Evolutionary conservation across 2,113 vertebrate genomes (phyloP).

Genomic region (Scortum barcoo): DNA sequence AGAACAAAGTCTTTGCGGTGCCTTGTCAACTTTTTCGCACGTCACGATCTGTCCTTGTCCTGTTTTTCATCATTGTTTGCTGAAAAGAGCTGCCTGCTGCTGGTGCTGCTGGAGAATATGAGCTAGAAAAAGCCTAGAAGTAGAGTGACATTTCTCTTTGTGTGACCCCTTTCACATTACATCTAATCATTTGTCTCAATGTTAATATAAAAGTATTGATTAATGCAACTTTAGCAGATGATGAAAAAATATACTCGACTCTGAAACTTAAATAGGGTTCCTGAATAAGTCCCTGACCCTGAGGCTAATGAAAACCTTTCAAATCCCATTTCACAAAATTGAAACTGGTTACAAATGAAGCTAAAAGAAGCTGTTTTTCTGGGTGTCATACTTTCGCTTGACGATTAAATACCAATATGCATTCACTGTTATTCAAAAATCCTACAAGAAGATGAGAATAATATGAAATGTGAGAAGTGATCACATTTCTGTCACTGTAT

Average conservation of each 20-base stretch:
- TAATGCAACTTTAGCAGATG: not conserved
- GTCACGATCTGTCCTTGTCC: not conserved
- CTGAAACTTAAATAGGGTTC: not conserved
- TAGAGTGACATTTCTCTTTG: not conserved
- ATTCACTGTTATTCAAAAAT: not conserved
- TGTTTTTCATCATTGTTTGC: not conserved
- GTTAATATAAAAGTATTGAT: conserved; percentile 18
- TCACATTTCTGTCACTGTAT: not conserved
- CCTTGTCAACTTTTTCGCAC: not conserved
- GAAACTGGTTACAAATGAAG: not conserved
- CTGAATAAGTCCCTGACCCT: not conserved
- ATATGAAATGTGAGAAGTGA: not conserved
- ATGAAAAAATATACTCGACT: not conserved
- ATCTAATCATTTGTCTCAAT: not conserved
- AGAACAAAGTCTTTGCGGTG: not conserved
- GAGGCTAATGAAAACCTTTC: not conserved
- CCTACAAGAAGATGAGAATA: not conserved
- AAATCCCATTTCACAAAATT: conserved; percentile 7
- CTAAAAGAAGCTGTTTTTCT: not conserved
- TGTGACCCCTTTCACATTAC: not conserved
- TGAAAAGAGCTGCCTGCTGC: not conserved
- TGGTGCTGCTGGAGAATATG: not conserved
- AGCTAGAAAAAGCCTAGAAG: not conserved
- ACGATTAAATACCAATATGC: not conserved
- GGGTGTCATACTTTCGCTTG: not conserved